phyloP scores from a whole-genome alignment of 2,113 vertebrate genomes.

The Barnardius zonarius region DNA sequence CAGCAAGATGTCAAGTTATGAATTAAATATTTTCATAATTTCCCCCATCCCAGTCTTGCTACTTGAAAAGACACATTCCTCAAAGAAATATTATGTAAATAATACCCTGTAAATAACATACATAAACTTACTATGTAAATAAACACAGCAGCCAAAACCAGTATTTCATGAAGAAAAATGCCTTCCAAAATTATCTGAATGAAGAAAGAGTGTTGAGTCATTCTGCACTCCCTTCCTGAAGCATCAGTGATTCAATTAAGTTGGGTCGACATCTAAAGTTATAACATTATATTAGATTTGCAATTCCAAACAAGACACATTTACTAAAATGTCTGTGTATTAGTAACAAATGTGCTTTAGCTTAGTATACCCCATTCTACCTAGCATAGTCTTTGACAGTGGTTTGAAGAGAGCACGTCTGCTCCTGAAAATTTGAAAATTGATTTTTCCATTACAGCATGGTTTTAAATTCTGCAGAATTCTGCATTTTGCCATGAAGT shows the following conservation, averaged over 20 bases:
- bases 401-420: not conserved
- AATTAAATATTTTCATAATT: not conserved
- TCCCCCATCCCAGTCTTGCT: not conserved
- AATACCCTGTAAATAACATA: not conserved
- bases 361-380: not conserved
- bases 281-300: not conserved
- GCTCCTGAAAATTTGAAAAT: not conserved
- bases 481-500: not conserved
- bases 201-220: not conserved
- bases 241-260: not conserved
- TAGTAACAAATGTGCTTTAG: not conserved
- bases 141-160: constrained; percentile 7
- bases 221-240: not conserved
- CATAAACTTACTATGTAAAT: not conserved
- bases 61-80: not conserved
- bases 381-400: not conserved
- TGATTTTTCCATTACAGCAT: not conserved
- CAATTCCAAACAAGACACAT: not conserved
- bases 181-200: not conserved
- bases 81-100: not conserved
- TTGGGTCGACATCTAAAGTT: not conserved
- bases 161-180: not conserved
- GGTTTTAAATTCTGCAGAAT: not conserved
- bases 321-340: not conserved
- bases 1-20: not conserved